Evolutionary conservation across 35 echinoderm and acorn worm genomes (phyloP).

Genomic region (Heliocidaris tuberculata): DNA sequence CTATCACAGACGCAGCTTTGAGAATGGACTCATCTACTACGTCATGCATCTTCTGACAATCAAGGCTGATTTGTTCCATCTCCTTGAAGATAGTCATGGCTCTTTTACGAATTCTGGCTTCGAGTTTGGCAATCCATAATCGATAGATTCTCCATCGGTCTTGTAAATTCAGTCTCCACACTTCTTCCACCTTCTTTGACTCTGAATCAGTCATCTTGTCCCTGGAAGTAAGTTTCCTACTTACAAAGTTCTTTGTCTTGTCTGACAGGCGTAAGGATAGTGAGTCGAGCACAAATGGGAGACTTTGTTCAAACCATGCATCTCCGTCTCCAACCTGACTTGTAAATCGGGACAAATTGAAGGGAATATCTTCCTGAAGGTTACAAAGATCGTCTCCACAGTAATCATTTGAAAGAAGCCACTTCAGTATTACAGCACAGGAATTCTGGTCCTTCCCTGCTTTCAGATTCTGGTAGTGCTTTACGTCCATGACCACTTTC

Average conservation of each 20-base stretch:
- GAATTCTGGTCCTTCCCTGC: neutral
- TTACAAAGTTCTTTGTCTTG: conserved; percentile 17
- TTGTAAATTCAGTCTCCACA: conserved; percentile 54
- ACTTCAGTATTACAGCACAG: neutral
- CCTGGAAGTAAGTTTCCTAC: conserved; percentile 47
- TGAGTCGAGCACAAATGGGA: conserved; percentile 1
- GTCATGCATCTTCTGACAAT: conserved; percentile 58
- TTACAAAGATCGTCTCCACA: conserved; percentile 36
- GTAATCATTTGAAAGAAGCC: conserved; percentile 49
- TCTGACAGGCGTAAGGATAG: conserved; percentile 17
- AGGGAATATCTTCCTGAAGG: conserved; percentile 15
- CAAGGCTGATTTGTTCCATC: conserved; percentile 9
- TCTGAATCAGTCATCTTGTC: conserved; percentile 67
- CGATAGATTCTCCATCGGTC: conserved; percentile 77
- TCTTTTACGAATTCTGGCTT: neutral
- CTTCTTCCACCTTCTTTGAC: conserved; percentile 48
- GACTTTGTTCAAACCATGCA: conserved; percentile 31
- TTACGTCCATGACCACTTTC: conserved; percentile 25
- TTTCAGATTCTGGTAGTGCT: conserved; percentile 49
- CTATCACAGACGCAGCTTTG: conserved; percentile 62
- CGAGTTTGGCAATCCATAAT: conserved; percentile 59
- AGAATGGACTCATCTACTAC: conserved; percentile 73
- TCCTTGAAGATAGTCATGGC: neutral
- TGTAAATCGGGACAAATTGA: conserved; percentile 13
- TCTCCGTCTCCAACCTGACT: conserved; percentile 31